Base-by-base conservation (phyloP, 1,140 invertebrate species). In the Tetramorium parvispinum region DNA sequence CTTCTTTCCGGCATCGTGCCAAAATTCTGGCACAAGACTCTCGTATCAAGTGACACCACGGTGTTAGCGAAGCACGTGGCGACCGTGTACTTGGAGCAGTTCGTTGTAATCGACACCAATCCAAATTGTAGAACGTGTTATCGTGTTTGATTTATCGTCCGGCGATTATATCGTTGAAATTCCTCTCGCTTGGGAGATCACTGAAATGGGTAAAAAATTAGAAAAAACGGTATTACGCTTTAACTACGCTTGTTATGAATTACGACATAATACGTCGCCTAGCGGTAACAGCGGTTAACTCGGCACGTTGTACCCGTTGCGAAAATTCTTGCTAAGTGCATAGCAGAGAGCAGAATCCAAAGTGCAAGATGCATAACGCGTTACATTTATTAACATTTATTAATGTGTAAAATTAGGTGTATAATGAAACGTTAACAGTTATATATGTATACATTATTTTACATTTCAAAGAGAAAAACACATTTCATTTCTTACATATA, bases 151-250 rank as follows among this genome's bases (percentile, higher is more conserved):
- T 73, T 59, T 57, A 82, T 73, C 40, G 18, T 24, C 27, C 27
- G 18, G 2, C 32, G 37, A 75, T 59, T 49, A 49, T 83, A 83
- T 83, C 68, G 55, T 73, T 83, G 70, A 49, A 59, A 83, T 75
- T 83, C 3, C 68, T 83, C 55, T 83, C 53, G 79, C 79, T 83
- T 37, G 79, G 53, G 4, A 37, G 68, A 49, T 59, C 68, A 18
- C 68, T 75, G 27, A 83, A 83, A 75, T 49, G 43, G 57, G 13
- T 21, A 49, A 83, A 81, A 73, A 71, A 83, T 75, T 61, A 83
- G 53, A 83, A 83, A 83, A 83, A 83, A 83, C 79, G 79, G 79
- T 83, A 83, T 73, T 83, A 24, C 43, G n/a, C 79, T 59, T 83
- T 83, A 83, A 83, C 79, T 46, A 37, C 53, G 40, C 79, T 83